Evolutionary conservation across 2,888 invertebrate species (phyloP).

Genomic region (Eugnorisma glareosa): DNA sequence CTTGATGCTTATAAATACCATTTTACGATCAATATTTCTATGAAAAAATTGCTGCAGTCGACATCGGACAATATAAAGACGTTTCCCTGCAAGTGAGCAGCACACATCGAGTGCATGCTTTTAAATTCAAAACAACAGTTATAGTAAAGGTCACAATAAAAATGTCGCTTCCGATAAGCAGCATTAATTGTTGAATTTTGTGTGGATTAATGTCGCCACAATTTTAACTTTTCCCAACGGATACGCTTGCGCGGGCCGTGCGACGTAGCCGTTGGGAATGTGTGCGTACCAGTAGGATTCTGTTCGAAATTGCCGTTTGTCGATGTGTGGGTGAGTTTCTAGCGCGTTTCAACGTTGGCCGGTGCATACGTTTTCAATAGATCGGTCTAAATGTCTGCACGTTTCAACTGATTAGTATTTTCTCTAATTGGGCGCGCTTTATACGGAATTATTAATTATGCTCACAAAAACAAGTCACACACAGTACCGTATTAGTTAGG

Average conservation of each 20-base stretch:
- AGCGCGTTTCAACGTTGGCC: neutral
- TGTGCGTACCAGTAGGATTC: neutral
- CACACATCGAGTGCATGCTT: constrained; percentile 41
- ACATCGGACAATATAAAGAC: constrained; percentile 35
- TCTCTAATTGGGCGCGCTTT: neutral
- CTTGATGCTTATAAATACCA: constrained; percentile 44
- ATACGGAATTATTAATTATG: neutral
- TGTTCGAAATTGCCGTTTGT: neutral
- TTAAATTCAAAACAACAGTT: constrained; percentile 55
- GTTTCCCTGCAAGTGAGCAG: constrained; percentile 41
- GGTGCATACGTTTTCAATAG: neutral
- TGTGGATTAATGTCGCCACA: constrained; percentile 54
- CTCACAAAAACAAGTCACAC: constrained; percentile 10
- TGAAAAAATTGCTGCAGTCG: constrained; percentile 38
- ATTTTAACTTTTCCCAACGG: constrained; percentile 61
- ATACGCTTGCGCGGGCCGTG: constrained; percentile 46
- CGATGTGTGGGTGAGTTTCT: constrained; percentile 1
- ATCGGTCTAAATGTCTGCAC: neutral
- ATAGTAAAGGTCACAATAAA: constrained; percentile 58
- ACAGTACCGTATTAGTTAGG: neutral
- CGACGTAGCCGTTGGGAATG: constrained; percentile 59
- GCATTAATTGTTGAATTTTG: constrained; percentile 51
- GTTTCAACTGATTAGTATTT: constrained; percentile 14
- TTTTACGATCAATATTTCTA: constrained; percentile 50
- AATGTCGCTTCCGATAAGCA: constrained; percentile 52